Base-by-base conservation (phyloP, 64 coral and sea anemone species). In the Pocillopora damicornis region DNA sequence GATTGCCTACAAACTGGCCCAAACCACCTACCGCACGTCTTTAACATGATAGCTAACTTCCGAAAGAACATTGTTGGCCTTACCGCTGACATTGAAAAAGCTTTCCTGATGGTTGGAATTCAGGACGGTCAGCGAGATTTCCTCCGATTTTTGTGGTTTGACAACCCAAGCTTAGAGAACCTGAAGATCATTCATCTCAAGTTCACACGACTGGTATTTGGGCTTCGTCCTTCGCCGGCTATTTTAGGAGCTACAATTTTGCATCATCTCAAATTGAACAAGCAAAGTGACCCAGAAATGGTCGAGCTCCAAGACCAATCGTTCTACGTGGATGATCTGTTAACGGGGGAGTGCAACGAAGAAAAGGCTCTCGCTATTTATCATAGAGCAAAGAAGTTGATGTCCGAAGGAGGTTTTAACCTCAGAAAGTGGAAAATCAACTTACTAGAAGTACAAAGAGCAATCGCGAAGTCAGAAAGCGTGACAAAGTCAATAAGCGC, bases 321-420 rank as follows among this genome's bases (percentile, higher is more conserved):
- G 14, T 87, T 87, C 16, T 94, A 94, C 78, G 86, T 95, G 34
- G 89, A 95, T 75, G 87, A 95, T 60, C 75, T 91, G 37, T 23
- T 88, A 13, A 73, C 86, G 15, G 89, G 93, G 12, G 56, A 16
- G 15, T 5, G 80, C 15, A 86, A 36, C 18, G 58, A 63, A 26
- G 37, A 91, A 26, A 56, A 84, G 35, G 89, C 89, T 15, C 73
- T 91, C 13, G 60, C 83, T 9, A 37, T 76, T 35, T 91, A 91
- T 45, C 61, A n/a, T n/a, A n/a, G n/a, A n/a, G n/a, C 75, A 0
- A 89, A 93, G 16, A 25, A 35, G 34, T 77, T 79, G 34, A 85
- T 93, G 80, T 68, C 92, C 17, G 65, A 81, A 51, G 92, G 59
- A 72, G 74, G 87, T 51, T 89, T 93, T 23, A 86, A 77, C 42